Evolutionary conservation across 2,797 vertebrate species (phyloP), one percentile per base, ranked within the genome.

Genomic region (Anomalospiza imberbis): DNA sequence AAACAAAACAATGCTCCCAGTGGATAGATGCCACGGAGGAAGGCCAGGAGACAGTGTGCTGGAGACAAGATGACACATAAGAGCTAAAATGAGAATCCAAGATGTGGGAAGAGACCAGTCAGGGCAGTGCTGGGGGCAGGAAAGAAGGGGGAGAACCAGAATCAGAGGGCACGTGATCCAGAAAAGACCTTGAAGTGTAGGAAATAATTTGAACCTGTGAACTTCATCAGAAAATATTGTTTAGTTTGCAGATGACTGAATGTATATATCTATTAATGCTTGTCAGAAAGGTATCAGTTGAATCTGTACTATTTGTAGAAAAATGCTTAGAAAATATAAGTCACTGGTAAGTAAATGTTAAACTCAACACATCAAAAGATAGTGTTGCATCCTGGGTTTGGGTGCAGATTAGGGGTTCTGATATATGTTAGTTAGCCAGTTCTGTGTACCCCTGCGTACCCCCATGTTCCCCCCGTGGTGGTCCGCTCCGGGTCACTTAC

Each of bases 151-250:
- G 10, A 63, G 13, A 21, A 31, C 2, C 4, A 67, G 8, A 63
- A 32, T 36, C 34, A 74, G 44, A 80, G 88, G 47, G 32, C n/a
- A 54, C 0, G 0, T 78, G 47, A 48, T 74, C 68, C 81, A 89
- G 68, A 74, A 84, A 91, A 70, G 75, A 73, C 58, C 66, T 95
- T 65, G 58, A 91, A 72, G 17, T 15, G 6, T 17, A 50, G 28
- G 36, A 66, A 88, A 89, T 88, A 74, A 88, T 89, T 68, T 81
- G 58, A 97, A 92, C 48, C 32, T 19, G 10, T 72, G 58, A 95
- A 75, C 54, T 81, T 88, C 53, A 76, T 70, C 73, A 78, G 77
- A 79, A 12, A 84, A 44, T 84, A 47, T 31, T 91, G 19, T 74
- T 66, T 45, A 44, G 24, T 60, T 91, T 85, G 25, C 19, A 65